Evolutionary conservation across 2,797 vertebrate genomes (phyloP), one percentile per base, ranked within the genome.

Genomic region (Dendrocincla tyrannina): DNA sequence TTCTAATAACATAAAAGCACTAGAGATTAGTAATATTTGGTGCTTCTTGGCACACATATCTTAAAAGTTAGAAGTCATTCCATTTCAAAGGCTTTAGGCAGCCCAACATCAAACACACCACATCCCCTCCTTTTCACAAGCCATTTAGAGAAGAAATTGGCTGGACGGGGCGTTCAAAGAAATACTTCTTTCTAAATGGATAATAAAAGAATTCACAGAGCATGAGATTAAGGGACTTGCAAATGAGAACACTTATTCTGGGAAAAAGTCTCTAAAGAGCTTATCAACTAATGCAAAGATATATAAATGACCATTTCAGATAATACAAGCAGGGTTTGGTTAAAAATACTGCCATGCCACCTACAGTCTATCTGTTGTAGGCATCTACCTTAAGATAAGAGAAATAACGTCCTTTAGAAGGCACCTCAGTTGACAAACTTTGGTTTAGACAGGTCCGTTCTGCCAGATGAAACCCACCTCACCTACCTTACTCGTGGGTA

Each of bases 211-310:
- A 93, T 93, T 91, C 67, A 67, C 60, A 80, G 49, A 74, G 56
- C 49, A 79, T 67, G 67, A 91, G 93, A 95, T 94, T 93, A 93
- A 32, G 14, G n/a, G 30, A 90, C 80, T 84, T 88, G 77, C 35
- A 96, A 91, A 93, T 85, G 84, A 95, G 81, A 85, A 70, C 12
- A 39, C 93, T 89, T 93, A 74, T 85, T 85, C 70, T 68, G 30
- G 67, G 24, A 76, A 87, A 85, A 73, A 87, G 41, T 82, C 56
- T 91, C 72, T 75, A 68, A 93, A 72, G 49, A 93, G 56, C 30
- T 94, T 76, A 93, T 77, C 46, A 56, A 20, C 28, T 68, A 76
- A 80, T 32, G 70, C 49, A 91, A 58, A 87, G 44, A 87, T 6
- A 24, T 69, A 60, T 41, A 69, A 92, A 93, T 85, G 27, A 82